Conservation (phyloP, 1,140 invertebrate species). For the Apis laboriosa region DNA sequence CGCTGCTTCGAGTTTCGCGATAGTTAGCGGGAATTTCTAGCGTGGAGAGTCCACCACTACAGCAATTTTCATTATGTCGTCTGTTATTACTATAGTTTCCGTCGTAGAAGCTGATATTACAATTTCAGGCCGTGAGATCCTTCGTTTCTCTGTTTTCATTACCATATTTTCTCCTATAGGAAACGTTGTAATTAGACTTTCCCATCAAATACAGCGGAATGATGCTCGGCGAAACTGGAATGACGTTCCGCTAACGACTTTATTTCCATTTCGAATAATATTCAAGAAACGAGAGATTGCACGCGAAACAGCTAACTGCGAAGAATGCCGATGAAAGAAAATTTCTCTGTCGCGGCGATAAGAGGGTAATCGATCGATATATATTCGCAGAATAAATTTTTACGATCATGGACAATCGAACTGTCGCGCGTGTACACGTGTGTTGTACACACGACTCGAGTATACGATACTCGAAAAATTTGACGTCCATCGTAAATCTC, state of each 20-base stretch:
- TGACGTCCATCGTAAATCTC: too few relatives aligned
- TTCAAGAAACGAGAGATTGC: neutral
- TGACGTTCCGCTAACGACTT: constrained; percentile 10
- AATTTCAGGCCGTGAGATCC: neutral
- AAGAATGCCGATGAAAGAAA: neutral
- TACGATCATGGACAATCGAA: neutral
- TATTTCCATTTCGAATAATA: neutral
- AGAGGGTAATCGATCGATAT: neutral
- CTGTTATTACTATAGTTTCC: constrained; percentile 28
- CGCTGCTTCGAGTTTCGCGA: too few relatives aligned
- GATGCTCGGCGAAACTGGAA: neutral
- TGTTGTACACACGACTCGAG: too few relatives aligned
- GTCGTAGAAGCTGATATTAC: constrained; percentile 11
- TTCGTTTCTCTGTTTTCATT: constrained; percentile 23
- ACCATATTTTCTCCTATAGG: neutral
- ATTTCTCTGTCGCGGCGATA: neutral
- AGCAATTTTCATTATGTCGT: constrained; percentile 28
- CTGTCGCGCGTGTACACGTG: too few relatives aligned
- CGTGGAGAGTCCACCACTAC: neutral
- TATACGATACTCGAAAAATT: too few relatives aligned
- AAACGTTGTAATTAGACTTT: constrained; percentile 30
- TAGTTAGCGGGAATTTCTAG: constrained; percentile 15
- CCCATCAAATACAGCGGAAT: neutral
- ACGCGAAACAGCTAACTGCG: neutral
- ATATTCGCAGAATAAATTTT: neutral